Percentiles rank a stretch among this genome's conserved stretches.
Evolutionary conservation across 35 echinoderm and acorn worm species (phyloP).

Genomic region (Heliocidaris tuberculata): DNA sequence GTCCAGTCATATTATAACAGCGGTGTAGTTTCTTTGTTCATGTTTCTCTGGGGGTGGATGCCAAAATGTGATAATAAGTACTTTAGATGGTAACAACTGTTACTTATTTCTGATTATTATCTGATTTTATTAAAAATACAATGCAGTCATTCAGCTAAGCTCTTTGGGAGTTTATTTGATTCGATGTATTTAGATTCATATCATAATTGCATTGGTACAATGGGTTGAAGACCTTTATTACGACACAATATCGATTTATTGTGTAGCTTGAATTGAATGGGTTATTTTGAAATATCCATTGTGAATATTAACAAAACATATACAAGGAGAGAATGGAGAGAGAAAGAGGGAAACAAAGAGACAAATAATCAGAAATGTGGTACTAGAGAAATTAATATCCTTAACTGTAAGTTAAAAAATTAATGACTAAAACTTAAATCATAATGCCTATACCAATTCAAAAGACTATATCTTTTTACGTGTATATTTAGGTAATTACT

Average conservation of each 20-base stretch:
- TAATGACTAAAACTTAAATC: no score
- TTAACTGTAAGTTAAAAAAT: no score
- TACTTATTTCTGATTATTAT: not conserved
- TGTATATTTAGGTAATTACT: no score
- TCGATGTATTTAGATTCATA: not conserved
- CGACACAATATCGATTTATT: not conserved
- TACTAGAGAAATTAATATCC: no score
- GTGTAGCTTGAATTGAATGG: not conserved
- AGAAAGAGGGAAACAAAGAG: not conserved
- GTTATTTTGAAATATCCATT: not conserved
- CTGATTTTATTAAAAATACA: not conserved
- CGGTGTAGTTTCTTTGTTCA: not conserved
- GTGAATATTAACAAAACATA: no score
- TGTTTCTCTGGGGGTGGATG: not conserved
- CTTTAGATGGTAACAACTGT: no score
- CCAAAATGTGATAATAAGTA: no score
- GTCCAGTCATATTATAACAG: not conserved
- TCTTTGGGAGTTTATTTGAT: not conserved
- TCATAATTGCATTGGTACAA: not conserved
- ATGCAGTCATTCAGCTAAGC: not conserved
- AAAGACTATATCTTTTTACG: no score
- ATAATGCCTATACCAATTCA: no score
- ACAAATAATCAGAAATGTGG: not conserved
- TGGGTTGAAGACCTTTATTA: not conserved
- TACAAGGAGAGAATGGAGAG: no score